phyloP scores from a whole-genome alignment of 2,113 vertebrate genomes.

The Nothoprocta perdicaria region DNA sequence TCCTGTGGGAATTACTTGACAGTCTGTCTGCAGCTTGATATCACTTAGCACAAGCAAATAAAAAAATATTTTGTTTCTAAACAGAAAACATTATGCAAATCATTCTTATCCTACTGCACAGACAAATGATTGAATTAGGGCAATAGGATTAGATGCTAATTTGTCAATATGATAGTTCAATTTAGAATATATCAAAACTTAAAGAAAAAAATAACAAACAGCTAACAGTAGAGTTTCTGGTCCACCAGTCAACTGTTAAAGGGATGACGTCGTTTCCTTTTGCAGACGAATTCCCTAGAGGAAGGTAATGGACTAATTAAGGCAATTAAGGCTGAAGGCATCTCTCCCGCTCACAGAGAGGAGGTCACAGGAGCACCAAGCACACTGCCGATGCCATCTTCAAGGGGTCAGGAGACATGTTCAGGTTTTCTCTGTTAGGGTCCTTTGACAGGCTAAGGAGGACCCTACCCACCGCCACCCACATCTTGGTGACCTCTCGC shows the following conservation, averaged over 20 bases:
- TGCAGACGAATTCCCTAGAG: constrained; percentile 19
- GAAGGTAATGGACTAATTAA: constrained; percentile 56
- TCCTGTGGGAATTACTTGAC: background rate
- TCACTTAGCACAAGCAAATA: constrained; percentile 31
- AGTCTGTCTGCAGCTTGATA: background rate
- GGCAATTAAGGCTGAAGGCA: constrained; percentile 52
- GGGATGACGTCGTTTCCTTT: constrained; percentile 34
- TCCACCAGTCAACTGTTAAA: constrained; percentile 58
- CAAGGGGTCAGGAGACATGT: rapidly evolving
- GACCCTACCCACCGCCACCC: too few relatives aligned
- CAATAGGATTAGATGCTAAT: constrained; percentile 61
- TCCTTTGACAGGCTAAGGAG: background rate
- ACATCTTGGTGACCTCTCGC: background rate
- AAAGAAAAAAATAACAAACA: constrained; percentile 23
- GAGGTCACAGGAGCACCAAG: rapidly evolving
- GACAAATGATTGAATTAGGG: constrained; percentile 71
- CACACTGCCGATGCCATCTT: rapidly evolving
- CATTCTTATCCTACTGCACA: constrained; percentile 63
- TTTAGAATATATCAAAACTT: constrained; percentile 13
- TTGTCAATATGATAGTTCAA: constrained; percentile 22
- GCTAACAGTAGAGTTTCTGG: constrained; percentile 50
- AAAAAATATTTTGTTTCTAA: constrained; percentile 51
- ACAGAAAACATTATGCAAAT: constrained; percentile 59
- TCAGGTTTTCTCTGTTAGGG: background rate
- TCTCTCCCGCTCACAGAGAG: background rate